Conservation (phyloP, 1,140 invertebrate genomes). For the Apocrypta bakeri region DNA sequence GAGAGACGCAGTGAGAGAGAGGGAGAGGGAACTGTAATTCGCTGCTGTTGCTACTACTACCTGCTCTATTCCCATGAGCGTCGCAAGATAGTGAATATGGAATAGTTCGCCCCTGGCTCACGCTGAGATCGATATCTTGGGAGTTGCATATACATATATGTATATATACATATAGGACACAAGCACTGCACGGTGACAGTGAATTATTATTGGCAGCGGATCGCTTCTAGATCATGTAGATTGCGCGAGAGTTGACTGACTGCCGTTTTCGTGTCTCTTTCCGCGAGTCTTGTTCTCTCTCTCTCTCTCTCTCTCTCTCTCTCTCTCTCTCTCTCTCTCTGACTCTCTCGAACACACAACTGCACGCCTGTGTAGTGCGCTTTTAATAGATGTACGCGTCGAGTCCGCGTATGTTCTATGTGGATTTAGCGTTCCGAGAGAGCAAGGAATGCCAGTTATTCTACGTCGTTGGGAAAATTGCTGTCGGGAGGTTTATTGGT, state of each 20-base stretch:
- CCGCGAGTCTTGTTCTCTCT: not conserved
- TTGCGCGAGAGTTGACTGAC: not conserved
- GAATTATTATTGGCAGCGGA: slow-evolving; percentile 37
- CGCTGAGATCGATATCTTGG: slow-evolving; percentile 12
- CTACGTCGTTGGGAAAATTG: not conserved
- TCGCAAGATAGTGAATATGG: not conserved
- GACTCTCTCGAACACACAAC: too few species aligned
- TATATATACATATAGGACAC: not conserved
- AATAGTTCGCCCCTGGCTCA: not conserved
- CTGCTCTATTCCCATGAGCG: not conserved
- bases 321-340: too few species aligned
- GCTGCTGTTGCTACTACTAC: not conserved
- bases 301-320: too few species aligned
- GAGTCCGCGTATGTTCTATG: not conserved
- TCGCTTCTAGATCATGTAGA: slow-evolving; percentile 24
- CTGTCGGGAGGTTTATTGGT: not conserved
- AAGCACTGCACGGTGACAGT: slow-evolving; percentile 14
- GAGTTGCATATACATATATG: not conserved
- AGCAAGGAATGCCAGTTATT: not conserved
- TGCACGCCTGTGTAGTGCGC: not conserved
- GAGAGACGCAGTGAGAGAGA: too few species aligned
- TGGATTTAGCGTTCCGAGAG: not conserved
- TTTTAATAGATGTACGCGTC: not conserved
- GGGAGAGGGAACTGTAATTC: not conserved
- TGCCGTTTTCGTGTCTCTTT: not conserved